These are phyloP conservation scores for Raphicerus campestris DNA, from an alignment of 2,113 vertebrate species.

Conservation along the genomic window DNA sequence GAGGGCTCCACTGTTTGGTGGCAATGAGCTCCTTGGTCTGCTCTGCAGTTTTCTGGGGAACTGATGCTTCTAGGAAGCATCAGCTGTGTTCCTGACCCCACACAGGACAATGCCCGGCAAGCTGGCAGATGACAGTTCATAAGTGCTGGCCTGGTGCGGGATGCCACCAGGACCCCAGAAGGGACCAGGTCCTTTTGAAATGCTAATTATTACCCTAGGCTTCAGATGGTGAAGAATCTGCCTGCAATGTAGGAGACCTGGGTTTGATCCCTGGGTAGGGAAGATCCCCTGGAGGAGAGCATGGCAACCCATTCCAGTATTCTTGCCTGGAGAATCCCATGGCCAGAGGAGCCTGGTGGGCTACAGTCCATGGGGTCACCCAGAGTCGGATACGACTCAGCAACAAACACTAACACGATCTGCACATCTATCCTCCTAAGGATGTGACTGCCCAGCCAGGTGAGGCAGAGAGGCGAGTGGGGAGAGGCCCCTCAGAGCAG, in stretches of 20 bases:
- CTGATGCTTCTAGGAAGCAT: background rate
- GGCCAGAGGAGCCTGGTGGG: background rate
- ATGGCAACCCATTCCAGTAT: background rate
- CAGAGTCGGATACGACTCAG: background rate
- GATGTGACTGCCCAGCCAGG: background rate
- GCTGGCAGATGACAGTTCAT: background rate
- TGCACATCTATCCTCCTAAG: background rate
- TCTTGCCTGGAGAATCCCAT: background rate
- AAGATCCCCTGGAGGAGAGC: background rate
- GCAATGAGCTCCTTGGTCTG: background rate
- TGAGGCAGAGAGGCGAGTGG: accelerated
- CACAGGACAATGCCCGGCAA: accelerated
- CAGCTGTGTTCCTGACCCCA: background rate
- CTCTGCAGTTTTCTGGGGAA: background rate
- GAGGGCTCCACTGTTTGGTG: background rate
- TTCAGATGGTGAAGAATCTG: background rate
- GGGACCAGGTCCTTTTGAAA: background rate
- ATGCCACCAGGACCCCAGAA: background rate
- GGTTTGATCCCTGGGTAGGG: background rate
- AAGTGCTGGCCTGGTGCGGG: background rate
- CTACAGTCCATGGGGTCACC: background rate
- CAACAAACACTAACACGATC: background rate
- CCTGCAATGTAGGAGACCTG: background rate
- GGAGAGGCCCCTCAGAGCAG: background rate
- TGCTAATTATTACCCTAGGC: background rate